Evolutionary conservation across 1,140 invertebrate genomes (phyloP).

Genomic region (Caenorhabditis tropicalis): DNA sequence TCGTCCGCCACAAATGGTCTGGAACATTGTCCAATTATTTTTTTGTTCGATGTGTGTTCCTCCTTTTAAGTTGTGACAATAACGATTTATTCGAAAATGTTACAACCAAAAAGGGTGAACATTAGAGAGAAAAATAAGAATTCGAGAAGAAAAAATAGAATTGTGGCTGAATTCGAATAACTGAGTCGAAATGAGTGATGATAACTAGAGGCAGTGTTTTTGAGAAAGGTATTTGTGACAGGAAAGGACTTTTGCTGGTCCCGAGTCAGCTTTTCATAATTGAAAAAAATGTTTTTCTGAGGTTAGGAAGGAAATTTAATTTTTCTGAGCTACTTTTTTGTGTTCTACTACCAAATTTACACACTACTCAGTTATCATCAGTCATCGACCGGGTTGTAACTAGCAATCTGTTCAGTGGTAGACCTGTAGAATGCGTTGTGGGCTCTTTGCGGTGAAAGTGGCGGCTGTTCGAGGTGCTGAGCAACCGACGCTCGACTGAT

Average conservation of each 20-base stretch:
- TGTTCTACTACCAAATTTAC: neutral
- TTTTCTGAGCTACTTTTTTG: too few relatives aligned
- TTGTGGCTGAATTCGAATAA: neutral
- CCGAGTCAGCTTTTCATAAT: too few relatives aligned
- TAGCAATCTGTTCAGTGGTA: slow-evolving; percentile 64
- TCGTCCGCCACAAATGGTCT: slow-evolving; percentile 68
- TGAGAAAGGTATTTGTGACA: neutral
- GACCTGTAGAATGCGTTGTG: slow-evolving; percentile 71
- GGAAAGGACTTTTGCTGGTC: too few relatives aligned
- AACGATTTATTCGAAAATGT: slow-evolving; percentile 42
- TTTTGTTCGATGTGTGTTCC: neutral
- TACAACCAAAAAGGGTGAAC: slow-evolving; percentile 23
- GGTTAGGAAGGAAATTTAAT: too few relatives aligned
- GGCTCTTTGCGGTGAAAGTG: slow-evolving; percentile 61
- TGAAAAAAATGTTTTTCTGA: too few relatives aligned
- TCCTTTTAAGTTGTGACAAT: slow-evolving; percentile 15
- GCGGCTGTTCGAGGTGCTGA: slow-evolving; percentile 51
- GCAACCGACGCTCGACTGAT: slow-evolving; percentile 59
- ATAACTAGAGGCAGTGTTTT: slow-evolving; percentile 30
- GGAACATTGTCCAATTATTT: slow-evolving; percentile 25
- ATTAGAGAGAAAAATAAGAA: neutral
- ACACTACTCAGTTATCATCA: slow-evolving; percentile 8
- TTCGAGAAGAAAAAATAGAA: neutral
- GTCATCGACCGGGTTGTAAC: slow-evolving; percentile 69
- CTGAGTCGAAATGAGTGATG: neutral